Evolutionary conservation across 2,797 vertebrate species (phyloP), one percentile per base, ranked within the genome.

Genomic region (Pempheris klunzingeri): DNA sequence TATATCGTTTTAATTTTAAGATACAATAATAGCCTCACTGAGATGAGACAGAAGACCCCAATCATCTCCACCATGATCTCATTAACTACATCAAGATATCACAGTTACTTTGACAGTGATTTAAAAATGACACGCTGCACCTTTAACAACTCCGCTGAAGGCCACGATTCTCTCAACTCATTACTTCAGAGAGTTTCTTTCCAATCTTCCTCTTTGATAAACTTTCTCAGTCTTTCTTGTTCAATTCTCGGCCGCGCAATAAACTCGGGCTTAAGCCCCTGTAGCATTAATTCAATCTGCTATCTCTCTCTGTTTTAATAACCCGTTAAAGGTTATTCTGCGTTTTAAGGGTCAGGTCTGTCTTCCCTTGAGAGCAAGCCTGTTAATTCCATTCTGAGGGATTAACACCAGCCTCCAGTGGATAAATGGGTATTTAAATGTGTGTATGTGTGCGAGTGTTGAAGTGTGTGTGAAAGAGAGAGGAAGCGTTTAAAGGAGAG

Each of bases 381-480:
- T 68, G 83, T 80, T 92, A 88, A 92, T 92, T 90, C 80, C 88
- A 82, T 90, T 91, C 88, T 63, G 47, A 66, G 81, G 90, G 93
- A 92, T 92, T 93, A 93, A 88, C 83, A 64, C 39, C 62, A 65
- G 81, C 86, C 88, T 86, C 83, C 71, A 44, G 76, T 74, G 86
- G 80, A 85, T 88, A 79, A 84, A 78, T 75, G 84, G 64, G 49
- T 74, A 20, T 80, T 84, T 85, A 77, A 80, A 57, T 63, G 69
- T 78, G 71, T 30, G 77, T 66, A 50, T 60, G 63, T 58, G 62
- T 66, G 75, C 52, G 61, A 28, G 36, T 53, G 64, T 41, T 47
- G 17, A 49, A 50, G 62, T 54, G 66, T 67, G 59, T 67, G 57
- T 58, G 69, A 34, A 59, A 52, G 69, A 55, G 62, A 34, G 46